These are phyloP conservation scores for Cyanocitta stelleri DNA, from an alignment of 2,113 vertebrate genomes.

Conservation along the genomic window DNA sequence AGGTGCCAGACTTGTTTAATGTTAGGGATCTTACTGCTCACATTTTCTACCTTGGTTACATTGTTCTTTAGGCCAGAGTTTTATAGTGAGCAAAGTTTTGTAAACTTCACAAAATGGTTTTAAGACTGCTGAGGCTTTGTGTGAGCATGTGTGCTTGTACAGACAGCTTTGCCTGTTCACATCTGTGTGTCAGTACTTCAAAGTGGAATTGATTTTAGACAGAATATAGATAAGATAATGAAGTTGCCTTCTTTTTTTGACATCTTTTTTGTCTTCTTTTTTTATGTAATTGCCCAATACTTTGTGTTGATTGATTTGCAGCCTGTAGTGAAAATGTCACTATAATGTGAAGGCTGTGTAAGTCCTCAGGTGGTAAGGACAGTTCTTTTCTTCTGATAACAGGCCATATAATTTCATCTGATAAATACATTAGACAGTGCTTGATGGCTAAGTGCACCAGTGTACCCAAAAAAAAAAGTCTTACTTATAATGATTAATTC, in stretches of 20 bases:
- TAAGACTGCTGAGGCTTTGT: background rate
- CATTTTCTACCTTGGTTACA: background rate
- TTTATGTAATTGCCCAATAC: background rate
- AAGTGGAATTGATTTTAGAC: background rate
- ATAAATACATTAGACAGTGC: background rate
- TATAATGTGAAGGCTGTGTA: background rate
- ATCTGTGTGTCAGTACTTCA: background rate
- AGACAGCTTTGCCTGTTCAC: background rate
- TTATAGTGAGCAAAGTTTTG: background rate
- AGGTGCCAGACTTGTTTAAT: background rate
- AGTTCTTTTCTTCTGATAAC: background rate
- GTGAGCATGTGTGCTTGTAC: accelerated
- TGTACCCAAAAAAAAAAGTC: background rate
- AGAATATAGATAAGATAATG: background rate
- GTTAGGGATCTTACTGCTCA: background rate
- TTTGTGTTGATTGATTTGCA: background rate
- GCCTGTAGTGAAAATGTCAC: background rate
- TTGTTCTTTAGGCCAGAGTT: background rate
- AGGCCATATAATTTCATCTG: background rate
- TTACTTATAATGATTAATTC: background rate
- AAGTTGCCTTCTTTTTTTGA: background rate
- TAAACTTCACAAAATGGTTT: background rate
- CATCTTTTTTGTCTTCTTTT: background rate
- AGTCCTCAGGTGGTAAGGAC: background rate
- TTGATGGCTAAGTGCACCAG: background rate